Conservation (phyloP, 2,113 vertebrate genomes). For the Rhineura floridana region DNA sequence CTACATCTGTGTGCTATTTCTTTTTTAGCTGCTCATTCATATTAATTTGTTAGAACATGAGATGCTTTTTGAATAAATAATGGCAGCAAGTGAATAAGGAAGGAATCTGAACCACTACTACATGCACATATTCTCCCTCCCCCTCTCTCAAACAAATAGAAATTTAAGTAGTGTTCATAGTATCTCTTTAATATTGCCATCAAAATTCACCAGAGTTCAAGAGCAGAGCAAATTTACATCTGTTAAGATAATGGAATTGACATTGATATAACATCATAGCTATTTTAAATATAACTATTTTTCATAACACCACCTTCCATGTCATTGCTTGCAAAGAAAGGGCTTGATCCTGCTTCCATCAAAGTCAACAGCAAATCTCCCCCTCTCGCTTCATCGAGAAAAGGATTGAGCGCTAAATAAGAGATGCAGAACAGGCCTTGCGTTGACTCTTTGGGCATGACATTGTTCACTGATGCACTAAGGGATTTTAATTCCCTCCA, state of each 20-base stretch:
- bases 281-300: constrained; percentile 77
- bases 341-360: constrained; percentile 62
- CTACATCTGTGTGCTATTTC: neutral
- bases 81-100: constrained; percentile 70
- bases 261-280: constrained; percentile 78
- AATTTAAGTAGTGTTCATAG: constrained; percentile 79
- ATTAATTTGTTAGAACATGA: constrained; percentile 68
- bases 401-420: constrained; percentile 19
- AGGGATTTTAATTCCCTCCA: constrained; percentile 35
- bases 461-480: neutral
- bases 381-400: constrained; percentile 44
- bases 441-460: neutral
- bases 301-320: constrained; percentile 71
- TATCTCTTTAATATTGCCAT: constrained; percentile 78
- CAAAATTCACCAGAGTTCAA: constrained; percentile 79
- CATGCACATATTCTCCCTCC: neutral
- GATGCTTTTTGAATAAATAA: constrained; percentile 72
- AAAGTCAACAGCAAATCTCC: constrained; percentile 45
- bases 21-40: constrained; percentile 59
- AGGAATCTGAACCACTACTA: constrained; percentile 64
- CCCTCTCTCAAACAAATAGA: constrained; percentile 63
- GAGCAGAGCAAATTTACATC: constrained; percentile 76
- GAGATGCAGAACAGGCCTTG: constrained; percentile 1
- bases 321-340: constrained; percentile 69
- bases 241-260: constrained; percentile 78